Percentiles rank a stretch among this genome's conserved stretches.
These are phyloP conservation scores for Criorhina ranunculi DNA, from an alignment of 2,888 invertebrate genomes.

Conservation along the genomic window DNA sequence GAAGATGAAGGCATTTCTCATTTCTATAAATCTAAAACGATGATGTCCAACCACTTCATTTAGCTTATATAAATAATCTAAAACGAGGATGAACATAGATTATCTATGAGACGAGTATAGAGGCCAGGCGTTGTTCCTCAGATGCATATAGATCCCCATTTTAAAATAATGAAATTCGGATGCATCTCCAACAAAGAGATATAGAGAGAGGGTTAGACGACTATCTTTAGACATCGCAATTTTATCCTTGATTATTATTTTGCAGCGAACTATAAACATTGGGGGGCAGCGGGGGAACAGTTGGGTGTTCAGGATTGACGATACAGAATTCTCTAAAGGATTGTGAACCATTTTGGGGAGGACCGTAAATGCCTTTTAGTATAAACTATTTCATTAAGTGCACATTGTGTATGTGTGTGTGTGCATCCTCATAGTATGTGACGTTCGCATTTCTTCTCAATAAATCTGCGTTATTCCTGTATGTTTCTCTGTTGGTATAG, in stretches of 20 bases:
- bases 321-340: slow-evolving; percentile 41
- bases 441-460: slow-evolving; percentile 58
- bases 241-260: slow-evolving; percentile 74
- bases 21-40: slow-evolving; percentile 59
- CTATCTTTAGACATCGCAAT: slow-evolving; percentile 73
- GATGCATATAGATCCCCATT: slow-evolving; percentile 64
- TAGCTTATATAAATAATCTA: slow-evolving; percentile 68
- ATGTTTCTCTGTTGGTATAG: slow-evolving; percentile 11
- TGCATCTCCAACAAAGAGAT: slow-evolving; percentile 67
- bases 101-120: slow-evolving; percentile 19
- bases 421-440: not conserved
- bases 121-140: slow-evolving; percentile 27
- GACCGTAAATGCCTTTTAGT: slow-evolving; percentile 71
- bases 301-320: not conserved
- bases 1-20: slow-evolving; percentile 40
- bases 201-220: not conserved
- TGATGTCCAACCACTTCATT: slow-evolving; percentile 71
- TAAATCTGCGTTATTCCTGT: slow-evolving; percentile 63
- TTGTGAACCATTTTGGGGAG: slow-evolving; percentile 58
- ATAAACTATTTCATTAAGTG: slow-evolving; percentile 68
- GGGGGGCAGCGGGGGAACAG: too few relatives aligned
- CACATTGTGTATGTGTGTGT: slow-evolving; percentile 40
- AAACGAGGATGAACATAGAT: slow-evolving; percentile 62
- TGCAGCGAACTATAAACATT: slow-evolving; percentile 64
- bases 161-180: slow-evolving; percentile 69